Percentiles rank a stretch among this genome's conserved stretches.
phyloP scores from a whole-genome alignment of 1,140 invertebrate species.

The Aphidius ervi region DNA sequence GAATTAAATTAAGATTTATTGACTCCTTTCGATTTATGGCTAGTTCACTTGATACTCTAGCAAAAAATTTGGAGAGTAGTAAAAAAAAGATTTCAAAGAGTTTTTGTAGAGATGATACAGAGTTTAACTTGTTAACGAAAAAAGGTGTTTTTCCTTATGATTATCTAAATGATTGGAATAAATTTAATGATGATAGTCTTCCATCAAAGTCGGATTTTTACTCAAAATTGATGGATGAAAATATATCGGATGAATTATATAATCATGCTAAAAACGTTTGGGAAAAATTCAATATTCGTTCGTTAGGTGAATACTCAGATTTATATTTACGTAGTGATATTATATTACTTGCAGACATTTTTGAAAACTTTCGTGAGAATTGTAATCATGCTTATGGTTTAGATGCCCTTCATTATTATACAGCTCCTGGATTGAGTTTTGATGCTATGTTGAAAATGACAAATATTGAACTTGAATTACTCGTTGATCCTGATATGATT shows the following conservation, averaged over 20 bases:
- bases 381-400: slow-evolving; percentile 32
- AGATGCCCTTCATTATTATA: slow-evolving; percentile 41
- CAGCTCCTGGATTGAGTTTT: slow-evolving; percentile 42
- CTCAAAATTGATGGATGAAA: neutral
- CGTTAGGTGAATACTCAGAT: slow-evolving; percentile 1
- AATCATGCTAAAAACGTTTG: neutral
- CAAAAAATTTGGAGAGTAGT: too few species aligned
- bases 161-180: neutral
- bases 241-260: neutral
- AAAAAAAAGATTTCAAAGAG: too few species aligned
- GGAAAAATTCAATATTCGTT: neutral
- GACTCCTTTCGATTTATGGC: neutral
- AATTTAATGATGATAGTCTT: neutral
- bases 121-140: neutral
- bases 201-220: neutral
- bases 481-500: slow-evolving; percentile 47
- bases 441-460: slow-evolving; percentile 47
- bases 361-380: slow-evolving; percentile 48
- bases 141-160: neutral
- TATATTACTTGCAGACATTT: slow-evolving; percentile 45
- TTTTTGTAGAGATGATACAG: neutral
- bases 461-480: slow-evolving; percentile 48
- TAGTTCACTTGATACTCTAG: too few species aligned
- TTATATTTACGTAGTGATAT: slow-evolving; percentile 18
- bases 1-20: neutral